A percentile compares a stretch with the other conserved stretches of the same genome.
Evolutionary conservation across 2,797 vertebrate genomes (phyloP).

Genomic region (Sebastes cheni): DNA sequence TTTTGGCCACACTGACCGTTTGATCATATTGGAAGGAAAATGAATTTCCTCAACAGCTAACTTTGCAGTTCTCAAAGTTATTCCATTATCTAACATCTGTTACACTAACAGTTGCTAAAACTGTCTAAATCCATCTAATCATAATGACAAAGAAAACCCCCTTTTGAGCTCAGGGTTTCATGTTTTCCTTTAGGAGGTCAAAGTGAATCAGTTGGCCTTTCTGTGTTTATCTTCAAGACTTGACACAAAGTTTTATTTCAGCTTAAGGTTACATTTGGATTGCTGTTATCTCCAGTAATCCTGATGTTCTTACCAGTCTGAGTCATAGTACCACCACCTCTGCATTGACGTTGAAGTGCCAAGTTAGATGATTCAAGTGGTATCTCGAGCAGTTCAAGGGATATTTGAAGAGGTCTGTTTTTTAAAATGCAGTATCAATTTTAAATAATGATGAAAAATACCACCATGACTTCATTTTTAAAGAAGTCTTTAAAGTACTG

Average conservation of each 20-base stretch:
- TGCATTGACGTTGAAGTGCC: conserved; percentile 25
- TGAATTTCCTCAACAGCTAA: background rate
- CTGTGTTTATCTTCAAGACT: background rate
- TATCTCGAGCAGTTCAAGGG: conserved; percentile 3
- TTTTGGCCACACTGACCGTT: background rate
- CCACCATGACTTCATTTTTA: conserved; percentile 6
- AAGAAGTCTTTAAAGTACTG: conserved; percentile 14
- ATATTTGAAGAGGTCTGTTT: conserved; percentile 12
- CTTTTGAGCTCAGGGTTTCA: background rate
- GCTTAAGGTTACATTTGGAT: background rate
- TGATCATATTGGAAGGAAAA: background rate
- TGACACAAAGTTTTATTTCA: background rate
- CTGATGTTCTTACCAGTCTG: background rate
- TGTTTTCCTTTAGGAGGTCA: background rate
- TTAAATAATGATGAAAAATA: conserved; percentile 23
- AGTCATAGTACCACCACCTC: conserved; percentile 17
- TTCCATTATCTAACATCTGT: background rate
- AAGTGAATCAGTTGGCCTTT: background rate
- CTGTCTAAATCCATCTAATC: background rate
- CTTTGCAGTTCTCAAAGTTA: background rate
- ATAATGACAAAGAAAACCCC: background rate
- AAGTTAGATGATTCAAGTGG: conserved; percentile 11
- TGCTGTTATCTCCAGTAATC: background rate
- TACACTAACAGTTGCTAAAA: background rate
- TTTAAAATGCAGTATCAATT: background rate